A percentile compares a stretch with the other conserved stretches of the same genome.
These are phyloP conservation scores for Hirtodrosophila duncani DNA, from an alignment of 2,888 invertebrate genomes.

Conservation along the genomic window DNA sequence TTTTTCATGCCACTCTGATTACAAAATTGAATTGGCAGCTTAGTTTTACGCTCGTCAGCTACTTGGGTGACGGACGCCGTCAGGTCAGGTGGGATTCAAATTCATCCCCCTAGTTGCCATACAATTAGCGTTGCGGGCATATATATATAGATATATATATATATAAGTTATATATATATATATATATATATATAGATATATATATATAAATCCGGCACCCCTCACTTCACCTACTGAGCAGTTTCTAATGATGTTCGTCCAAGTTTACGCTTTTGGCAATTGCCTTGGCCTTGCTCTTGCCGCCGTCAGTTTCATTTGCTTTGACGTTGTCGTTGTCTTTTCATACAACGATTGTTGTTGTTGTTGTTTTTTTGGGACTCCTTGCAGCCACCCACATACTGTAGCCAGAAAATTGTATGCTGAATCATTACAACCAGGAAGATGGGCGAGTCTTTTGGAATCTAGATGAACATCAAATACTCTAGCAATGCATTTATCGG, in stretches of 20 bases:
- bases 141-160: constrained; percentile 19
- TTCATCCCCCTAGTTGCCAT: constrained; percentile 45
- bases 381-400: neutral
- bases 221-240: neutral
- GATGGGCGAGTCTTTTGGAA: too few relatives aligned
- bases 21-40: constrained; percentile 72
- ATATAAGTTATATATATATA: neutral
- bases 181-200: constrained; percentile 20
- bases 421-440: constrained; percentile 31
- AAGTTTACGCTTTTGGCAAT: constrained; percentile 19
- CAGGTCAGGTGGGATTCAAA: constrained; percentile 21
- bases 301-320: constrained; percentile 55
- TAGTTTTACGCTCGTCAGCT: constrained; percentile 61
- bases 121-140: constrained; percentile 64
- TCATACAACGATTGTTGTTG: constrained; percentile 53
- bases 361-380: constrained; percentile 8
- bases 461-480: too few relatives aligned
- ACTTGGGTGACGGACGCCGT: constrained; percentile 32
- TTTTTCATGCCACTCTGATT: constrained; percentile 71
- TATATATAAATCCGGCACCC: neutral
- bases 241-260: constrained; percentile 65
- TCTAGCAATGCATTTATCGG: too few relatives aligned
- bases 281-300: constrained; percentile 42
- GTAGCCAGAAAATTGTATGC: constrained; percentile 41
- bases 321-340: constrained; percentile 47